Conservation (phyloP, 2,113 vertebrate species). For the Oreocharis arfaki region DNA sequence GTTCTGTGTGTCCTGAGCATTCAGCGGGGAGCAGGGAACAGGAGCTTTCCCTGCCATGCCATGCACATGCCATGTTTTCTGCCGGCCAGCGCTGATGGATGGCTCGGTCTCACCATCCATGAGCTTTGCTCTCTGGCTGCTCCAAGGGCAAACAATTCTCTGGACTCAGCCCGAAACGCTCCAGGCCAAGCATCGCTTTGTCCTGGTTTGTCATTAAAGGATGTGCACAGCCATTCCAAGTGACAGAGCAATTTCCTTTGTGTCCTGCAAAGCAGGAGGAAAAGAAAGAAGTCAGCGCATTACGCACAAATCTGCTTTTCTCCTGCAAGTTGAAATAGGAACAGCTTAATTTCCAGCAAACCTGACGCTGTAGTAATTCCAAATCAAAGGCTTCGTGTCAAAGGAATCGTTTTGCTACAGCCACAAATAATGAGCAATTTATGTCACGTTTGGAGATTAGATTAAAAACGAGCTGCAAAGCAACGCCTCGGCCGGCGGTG, state of each 20-base stretch:
- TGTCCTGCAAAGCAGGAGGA: not conserved
- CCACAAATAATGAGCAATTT: not conserved
- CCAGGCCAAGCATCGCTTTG: not conserved
- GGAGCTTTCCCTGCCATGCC: not conserved
- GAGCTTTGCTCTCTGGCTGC: not conserved
- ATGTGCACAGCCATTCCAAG: conserved; percentile 15
- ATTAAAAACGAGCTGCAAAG: not conserved
- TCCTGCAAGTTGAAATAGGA: not conserved
- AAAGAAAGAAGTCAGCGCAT: not conserved
- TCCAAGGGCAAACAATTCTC: conserved; percentile 35
- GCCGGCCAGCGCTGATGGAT: not conserved
- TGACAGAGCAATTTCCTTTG: conserved; percentile 44
- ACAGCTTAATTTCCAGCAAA: not conserved
- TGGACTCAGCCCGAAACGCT: not conserved
- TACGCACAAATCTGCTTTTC: conserved; percentile 5
- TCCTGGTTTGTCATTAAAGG: conserved; percentile 14
- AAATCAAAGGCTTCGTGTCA: not conserved
- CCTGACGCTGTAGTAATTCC: not conserved
- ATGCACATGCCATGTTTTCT: fast-evolving
- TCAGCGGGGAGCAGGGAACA: not conserved
- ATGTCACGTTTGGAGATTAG: not conserved
- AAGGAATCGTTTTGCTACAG: not conserved
- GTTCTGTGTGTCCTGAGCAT: not conserved
- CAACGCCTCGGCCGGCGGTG: fast-evolving
- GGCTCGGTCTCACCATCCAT: not conserved